These are phyloP conservation scores for Muntiacus muntjak DNA, from an alignment of 2,113 vertebrate species.

Conservation along the genomic window DNA sequence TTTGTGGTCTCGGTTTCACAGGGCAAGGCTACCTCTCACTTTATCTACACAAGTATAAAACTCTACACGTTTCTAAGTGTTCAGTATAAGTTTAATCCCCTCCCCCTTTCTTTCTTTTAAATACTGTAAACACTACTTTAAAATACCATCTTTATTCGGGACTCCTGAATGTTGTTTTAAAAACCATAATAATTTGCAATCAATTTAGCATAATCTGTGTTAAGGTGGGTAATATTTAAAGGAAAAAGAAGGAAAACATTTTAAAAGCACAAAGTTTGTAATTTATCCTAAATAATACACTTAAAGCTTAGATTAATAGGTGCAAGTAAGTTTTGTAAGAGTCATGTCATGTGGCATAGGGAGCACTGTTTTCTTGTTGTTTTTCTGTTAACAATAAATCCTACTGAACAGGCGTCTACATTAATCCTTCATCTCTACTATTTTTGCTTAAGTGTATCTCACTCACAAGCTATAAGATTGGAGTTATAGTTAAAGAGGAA, in stretches of 20 bases:
- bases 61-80: constrained; percentile 55
- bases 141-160: constrained; percentile 9
- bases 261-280: constrained; percentile 33
- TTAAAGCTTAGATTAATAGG: constrained; percentile 22
- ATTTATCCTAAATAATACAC: constrained; percentile 50
- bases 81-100: constrained; percentile 16
- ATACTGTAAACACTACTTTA: constrained; percentile 4
- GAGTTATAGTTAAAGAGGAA: background rate
- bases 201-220: constrained; percentile 42
- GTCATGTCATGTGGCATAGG: background rate
- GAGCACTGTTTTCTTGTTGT: background rate
- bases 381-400: background rate
- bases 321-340: constrained; percentile 18
- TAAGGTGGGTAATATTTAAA: constrained; percentile 28
- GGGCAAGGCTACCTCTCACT: constrained; percentile 64
- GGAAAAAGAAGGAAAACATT: background rate
- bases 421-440: background rate
- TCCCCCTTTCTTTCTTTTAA: background rate
- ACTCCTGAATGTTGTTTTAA: constrained; percentile 18
- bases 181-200: constrained; percentile 38
- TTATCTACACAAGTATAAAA: constrained; percentile 76
- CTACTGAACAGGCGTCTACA: background rate
- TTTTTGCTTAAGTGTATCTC: constrained; percentile 8
- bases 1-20: constrained; percentile 80
- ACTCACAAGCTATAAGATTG: background rate